Evolutionary conservation across 2,797 vertebrate genomes (phyloP).

Genomic region (Enteromius thamalakanensis): DNA sequence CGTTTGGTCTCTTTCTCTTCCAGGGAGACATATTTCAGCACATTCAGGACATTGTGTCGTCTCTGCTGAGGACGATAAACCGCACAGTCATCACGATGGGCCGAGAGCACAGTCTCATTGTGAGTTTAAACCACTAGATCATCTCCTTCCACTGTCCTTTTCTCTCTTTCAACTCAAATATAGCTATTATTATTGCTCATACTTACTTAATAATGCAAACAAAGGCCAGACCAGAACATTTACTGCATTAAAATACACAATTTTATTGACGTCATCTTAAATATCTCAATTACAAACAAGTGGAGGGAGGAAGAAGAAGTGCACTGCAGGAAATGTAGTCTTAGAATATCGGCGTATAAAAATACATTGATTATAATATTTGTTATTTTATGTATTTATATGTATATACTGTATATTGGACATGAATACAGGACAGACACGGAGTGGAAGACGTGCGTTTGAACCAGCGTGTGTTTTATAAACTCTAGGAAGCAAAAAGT

Average conservation of each 20-base stretch:
- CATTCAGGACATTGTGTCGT: slow-evolving; percentile 90
- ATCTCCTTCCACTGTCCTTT: background rate
- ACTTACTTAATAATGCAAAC: background rate
- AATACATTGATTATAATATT: slow-evolving; percentile 59
- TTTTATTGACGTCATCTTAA: slow-evolving; percentile 74
- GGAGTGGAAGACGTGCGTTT: slow-evolving; percentile 45
- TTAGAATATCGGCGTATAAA: slow-evolving; percentile 65
- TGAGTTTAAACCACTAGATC: slow-evolving; percentile 77
- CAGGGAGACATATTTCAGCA: slow-evolving; percentile 89
- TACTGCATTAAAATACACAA: slow-evolving; percentile 73
- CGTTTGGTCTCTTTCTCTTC: slow-evolving; percentile 50
- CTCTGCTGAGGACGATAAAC: slow-evolving; percentile 90
- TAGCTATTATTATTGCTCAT: background rate
- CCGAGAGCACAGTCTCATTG: slow-evolving; percentile 87
- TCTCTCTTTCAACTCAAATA: background rate
- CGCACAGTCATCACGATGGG: slow-evolving; percentile 91
- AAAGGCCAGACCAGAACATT: slow-evolving; percentile 25
- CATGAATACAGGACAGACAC: slow-evolving; percentile 17
- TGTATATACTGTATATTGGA: slow-evolving; percentile 17
- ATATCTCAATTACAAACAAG: slow-evolving; percentile 63
- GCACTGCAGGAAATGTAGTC: slow-evolving; percentile 58
- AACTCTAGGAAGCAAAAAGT: slow-evolving; percentile 12
- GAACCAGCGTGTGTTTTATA: slow-evolving; percentile 8
- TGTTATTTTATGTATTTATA: slow-evolving; percentile 29
- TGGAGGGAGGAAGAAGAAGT: slow-evolving; percentile 53